Evolutionary conservation across 2,888 invertebrate genomes (phyloP), one percentile per base, ranked within the genome.

Genomic region (Caenorhabditis sp.): DNA sequence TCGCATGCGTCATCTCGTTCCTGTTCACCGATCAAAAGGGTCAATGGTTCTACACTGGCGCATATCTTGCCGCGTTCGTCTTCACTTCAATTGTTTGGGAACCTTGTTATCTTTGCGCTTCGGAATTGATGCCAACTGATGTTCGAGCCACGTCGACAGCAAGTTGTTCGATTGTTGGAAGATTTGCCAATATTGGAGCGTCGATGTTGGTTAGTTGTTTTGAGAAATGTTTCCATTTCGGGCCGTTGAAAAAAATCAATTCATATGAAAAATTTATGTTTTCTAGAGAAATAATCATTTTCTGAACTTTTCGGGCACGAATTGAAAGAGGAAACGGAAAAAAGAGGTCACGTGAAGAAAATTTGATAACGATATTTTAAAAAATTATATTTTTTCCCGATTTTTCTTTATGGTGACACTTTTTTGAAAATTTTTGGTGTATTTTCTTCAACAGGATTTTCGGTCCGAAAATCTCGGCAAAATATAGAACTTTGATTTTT

Each of bases 21-120:
- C 64, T 79, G 19, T 70, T 54, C 24, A 43, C 75, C 49, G 79
- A 66, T 51, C 63, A 76, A 24, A 79, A 79, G 69, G 79, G 77
- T 3, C 75, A 77, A 62, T 79, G 79, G 79, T 77, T 66, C 49
- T 79, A 79, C 69, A 79, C 79, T 2, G 72, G 72, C 50, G 75
- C 67, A 31, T 79, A 79, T 36, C 63, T 79, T 17, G 67, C 68
- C n/a, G 68, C 79, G 37, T 79, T 79, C 66, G 77, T 79, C 1
- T 79, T 79, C 76, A 79, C 77, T 31, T 77, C 77, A 12, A 79
- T 79, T 62, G 72, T 72, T 43, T 79, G 79, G 79, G 79, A 79
- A 57, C 79, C 79, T 14, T 77, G 77, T 54, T 79, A 79, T 23
- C 55, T 79, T 37, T 77, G 77, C 53, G 77, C 79, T 17, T 76